Percentiles rank a stretch among this genome's conserved stretches.
Conservation (phyloP, 2,797 vertebrate species). For the Neomorphus geoffroyi region DNA sequence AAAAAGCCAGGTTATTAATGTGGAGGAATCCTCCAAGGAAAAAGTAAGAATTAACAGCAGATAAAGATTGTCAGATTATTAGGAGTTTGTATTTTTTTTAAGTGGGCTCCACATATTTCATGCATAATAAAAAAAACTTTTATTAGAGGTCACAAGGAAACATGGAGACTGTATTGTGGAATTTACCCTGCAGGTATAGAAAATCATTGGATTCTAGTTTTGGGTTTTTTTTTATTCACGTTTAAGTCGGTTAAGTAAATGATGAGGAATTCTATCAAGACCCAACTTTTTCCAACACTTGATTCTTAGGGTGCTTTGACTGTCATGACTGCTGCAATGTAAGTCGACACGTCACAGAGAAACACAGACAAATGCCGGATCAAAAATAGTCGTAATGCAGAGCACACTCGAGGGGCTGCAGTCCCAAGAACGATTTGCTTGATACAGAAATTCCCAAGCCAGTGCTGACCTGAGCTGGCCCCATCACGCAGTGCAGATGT, state of each 20-base stretch:
- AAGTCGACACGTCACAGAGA: not conserved
- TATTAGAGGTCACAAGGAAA: not conserved
- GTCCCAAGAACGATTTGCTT: not conserved
- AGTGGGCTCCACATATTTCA: not conserved
- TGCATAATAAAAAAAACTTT: not conserved
- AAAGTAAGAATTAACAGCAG: not conserved
- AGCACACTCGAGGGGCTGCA: not conserved
- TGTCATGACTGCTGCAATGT: rapidly evolving
- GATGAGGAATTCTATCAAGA: not conserved
- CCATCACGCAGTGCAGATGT: rapidly evolving
- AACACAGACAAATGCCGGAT: not conserved
- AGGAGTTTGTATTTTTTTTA: not conserved
- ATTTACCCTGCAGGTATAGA: not conserved
- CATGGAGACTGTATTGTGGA: not conserved
- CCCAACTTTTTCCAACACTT: too few species aligned
- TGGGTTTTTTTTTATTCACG: not conserved
- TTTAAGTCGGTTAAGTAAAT: not conserved
- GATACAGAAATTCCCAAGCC: not conserved
- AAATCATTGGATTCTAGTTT: not conserved
- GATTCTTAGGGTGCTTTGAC: not conserved
- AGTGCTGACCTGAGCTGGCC: not conserved
- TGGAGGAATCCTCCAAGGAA: not conserved
- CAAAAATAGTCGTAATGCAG: rapidly evolving
- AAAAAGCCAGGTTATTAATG: not conserved
- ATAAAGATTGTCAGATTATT: too few species aligned